These are phyloP conservation scores for Semotilus atromaculatus DNA, from an alignment of 2,797 vertebrate genomes.

Conservation along the genomic window DNA sequence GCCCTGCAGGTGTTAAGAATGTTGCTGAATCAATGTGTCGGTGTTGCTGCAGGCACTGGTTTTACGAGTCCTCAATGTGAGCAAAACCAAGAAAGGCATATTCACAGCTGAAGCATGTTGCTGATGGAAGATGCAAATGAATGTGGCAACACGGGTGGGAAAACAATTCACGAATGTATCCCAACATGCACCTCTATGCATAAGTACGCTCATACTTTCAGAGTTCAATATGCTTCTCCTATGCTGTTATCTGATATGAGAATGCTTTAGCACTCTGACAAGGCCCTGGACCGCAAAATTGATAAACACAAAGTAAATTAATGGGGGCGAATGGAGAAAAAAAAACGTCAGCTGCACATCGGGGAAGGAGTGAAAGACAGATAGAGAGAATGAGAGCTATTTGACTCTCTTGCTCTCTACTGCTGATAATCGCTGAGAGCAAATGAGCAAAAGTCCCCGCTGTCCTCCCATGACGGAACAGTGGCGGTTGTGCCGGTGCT, in stretches of 20 bases:
- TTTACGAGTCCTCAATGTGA: conserved; percentile 56
- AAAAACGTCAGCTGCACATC: conserved; percentile 17
- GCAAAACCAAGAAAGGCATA: conserved; percentile 31
- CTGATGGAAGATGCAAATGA: conserved; percentile 49
- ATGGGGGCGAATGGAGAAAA: conserved; percentile 1
- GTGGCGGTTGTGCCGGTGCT: background rate
- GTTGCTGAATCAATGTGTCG: conserved; percentile 49
- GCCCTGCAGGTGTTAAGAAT: conserved; percentile 53
- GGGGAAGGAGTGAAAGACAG: conserved; percentile 43
- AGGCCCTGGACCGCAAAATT: conserved; percentile 55
- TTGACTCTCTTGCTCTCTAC: conserved; percentile 18
- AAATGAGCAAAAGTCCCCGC: conserved; percentile 39
- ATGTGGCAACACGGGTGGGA: conserved; percentile 19
- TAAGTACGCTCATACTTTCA: conserved; percentile 12
- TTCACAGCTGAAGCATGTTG: conserved; percentile 43
- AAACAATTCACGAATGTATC: conserved; percentile 38
- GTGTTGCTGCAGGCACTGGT: conserved; percentile 40
- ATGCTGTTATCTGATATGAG: conserved; percentile 36
- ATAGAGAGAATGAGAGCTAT: conserved; percentile 29
- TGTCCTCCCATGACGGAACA: conserved; percentile 40
- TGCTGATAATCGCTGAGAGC: conserved; percentile 41
- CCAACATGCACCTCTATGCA: conserved; percentile 48
- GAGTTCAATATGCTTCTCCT: background rate
- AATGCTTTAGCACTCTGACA: conserved; percentile 47
- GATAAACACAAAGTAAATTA: conserved; percentile 57